A percentile compares a stretch with the other conserved stretches of the same genome.
Evolutionary conservation across 53 echinoderm and acorn worm species (phyloP).

Genomic region (Stichopus horrens): DNA sequence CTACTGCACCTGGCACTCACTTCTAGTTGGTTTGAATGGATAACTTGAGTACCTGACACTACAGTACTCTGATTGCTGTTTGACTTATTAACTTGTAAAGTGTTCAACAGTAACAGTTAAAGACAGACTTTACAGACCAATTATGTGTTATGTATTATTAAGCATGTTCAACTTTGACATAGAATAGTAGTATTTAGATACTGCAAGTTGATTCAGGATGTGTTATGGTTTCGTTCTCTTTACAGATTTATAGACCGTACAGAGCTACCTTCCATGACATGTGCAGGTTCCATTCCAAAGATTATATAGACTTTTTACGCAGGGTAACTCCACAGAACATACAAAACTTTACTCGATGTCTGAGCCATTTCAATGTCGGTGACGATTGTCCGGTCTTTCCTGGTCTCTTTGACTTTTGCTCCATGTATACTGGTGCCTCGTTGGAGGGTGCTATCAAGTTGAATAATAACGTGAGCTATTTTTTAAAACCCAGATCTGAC

Average conservation of each 20-base stretch:
- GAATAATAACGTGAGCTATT: constrained; percentile 88
- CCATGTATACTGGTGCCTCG: constrained; percentile 96
- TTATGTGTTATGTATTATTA: no score
- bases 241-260: constrained; percentile 94
- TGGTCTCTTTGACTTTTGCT: constrained; percentile 97
- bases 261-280: constrained; percentile 93
- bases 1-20: no score
- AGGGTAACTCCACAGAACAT: constrained; percentile 98
- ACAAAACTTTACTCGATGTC: constrained; percentile 94
- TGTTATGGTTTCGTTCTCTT: not conserved
- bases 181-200: no score
- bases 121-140: no score
- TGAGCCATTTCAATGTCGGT: constrained; percentile 96
- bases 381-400: constrained; percentile 99
- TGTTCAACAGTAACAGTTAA: no score
- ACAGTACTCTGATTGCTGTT: no score
- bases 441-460: constrained; percentile 93
- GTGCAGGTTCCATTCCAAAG: constrained; percentile 98
- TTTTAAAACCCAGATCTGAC: not conserved
- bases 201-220: no score
- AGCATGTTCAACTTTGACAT: no score
- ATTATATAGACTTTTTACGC: constrained; percentile 95
- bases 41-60: no score
- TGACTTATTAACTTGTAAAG: no score
- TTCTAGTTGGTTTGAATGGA: no score